A percentile compares a stretch with the other conserved stretches of the same genome.
phyloP scores from a whole-genome alignment of 2,888 invertebrate species.

The Hypsopygia costalis region DNA sequence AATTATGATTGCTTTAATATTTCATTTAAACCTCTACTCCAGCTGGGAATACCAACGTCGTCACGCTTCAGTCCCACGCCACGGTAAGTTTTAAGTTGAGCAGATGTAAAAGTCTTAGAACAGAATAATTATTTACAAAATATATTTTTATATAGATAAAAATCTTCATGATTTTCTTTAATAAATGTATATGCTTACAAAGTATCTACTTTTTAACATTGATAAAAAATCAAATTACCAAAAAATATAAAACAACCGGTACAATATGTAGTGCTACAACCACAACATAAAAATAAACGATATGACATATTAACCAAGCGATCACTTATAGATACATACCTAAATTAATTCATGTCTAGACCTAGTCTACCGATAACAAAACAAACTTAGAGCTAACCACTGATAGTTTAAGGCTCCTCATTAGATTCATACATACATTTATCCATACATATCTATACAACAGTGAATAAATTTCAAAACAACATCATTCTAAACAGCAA shows the following conservation, averaged over 20 bases:
- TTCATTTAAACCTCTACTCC: conserved; percentile 25
- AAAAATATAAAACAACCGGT: conserved; percentile 41
- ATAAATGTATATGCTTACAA: conserved; percentile 63
- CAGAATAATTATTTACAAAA: conserved; percentile 75
- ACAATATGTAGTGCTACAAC: conserved; percentile 29
- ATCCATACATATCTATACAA: conserved; percentile 64
- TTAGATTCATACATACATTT: conserved; percentile 55
- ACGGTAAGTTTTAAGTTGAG: conserved; percentile 74
- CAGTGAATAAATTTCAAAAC: conserved; percentile 70
- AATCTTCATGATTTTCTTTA: conserved; percentile 47
- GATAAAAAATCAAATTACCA: conserved; percentile 45
- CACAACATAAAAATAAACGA: conserved; percentile 36
- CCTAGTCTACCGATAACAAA: conserved; percentile 54
- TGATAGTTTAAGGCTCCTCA: conserved; percentile 65
- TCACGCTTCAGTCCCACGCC: conserved; percentile 59
- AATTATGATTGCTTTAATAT: conserved; percentile 22
- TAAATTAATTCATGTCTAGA: conserved; percentile 36
- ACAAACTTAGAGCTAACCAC: conserved; percentile 62
- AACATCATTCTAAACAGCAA: conserved; percentile 62
- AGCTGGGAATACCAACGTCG: conserved; percentile 29
- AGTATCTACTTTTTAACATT: conserved; percentile 58
- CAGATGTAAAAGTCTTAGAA: conserved; percentile 74
- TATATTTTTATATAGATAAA: conserved; percentile 62
- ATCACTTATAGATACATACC: conserved; percentile 31
- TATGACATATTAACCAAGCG: conserved; percentile 48